Base-by-base conservation (phyloP, 2,113 vertebrate species). In the Orthochromis indermauri region DNA sequence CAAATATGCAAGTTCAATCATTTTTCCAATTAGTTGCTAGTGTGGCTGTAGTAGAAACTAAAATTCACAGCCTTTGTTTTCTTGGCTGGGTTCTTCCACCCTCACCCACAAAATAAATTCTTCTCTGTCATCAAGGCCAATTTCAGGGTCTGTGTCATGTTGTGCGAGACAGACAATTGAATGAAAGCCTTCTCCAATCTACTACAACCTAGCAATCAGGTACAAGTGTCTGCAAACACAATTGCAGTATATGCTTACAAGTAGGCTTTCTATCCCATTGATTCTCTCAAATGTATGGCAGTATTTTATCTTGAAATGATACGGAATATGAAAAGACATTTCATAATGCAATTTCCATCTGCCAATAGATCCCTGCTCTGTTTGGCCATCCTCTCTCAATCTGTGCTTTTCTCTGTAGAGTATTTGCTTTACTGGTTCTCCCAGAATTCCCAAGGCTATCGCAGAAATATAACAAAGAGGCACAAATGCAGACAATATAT, bases 401-500 rank as follows among this genome's bases (percentile, higher is more conserved):
- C 55, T 63, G 37, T 86, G 73, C 85, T 88, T 90, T 87, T 83
- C 90, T 86, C 61, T 26, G 42, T 63, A 90, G 84, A 92, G 89
- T 90, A 86, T 83, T 82, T 68, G 45, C 87, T 79, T 88, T 33
- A 6, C 82, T 78, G 54, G 86, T 89, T 85, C 82, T 89, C 85
- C 79, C 90, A 93, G 92, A 93, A 83, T 89, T 90, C 89, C 85
- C 89, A 88, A 89, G 93, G 89, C 89, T 91, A 89, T 90, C 85
- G 54, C 78, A 76, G 82, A 80, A 82, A 85, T 88, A 84, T 83
- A 92, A 91, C 83, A 92, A 93, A 91, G 86, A 90, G 63, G 81
- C 87, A 37, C 86, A 92, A 89, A 93, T 82, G 86, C 86, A 92
- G 84, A 86, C 86, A n/a, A 88, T 54, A 76, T 66, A 76, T 66